Percentiles rank a stretch among this genome's conserved stretches.
Evolutionary conservation across 1,140 invertebrate genomes (phyloP).

Genomic region (Pararge aegeria): DNA sequence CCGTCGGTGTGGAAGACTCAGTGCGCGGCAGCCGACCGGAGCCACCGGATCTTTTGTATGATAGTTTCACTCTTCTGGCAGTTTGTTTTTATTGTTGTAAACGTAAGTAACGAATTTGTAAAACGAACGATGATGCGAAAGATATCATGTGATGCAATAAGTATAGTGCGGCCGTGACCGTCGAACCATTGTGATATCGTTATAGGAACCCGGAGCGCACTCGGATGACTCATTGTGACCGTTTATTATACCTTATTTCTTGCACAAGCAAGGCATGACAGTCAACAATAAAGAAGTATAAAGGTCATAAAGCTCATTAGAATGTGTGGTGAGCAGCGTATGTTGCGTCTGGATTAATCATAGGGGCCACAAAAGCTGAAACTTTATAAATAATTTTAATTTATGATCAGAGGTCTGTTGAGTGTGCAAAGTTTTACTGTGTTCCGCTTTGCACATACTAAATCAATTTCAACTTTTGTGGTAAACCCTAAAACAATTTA

Average conservation of each 20-base stretch:
- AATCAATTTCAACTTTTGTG: no score
- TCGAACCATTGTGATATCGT: constrained; percentile 70
- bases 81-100: constrained; percentile 45
- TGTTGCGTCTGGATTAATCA: neutral
- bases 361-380: neutral
- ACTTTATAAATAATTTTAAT: neutral
- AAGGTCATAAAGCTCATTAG: no score
- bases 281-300: no score
- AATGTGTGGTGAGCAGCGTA: no score
- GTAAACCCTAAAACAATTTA: neutral
- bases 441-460: neutral
- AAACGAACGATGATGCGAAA: constrained; percentile 36
- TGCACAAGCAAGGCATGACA: no score
- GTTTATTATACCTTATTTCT: constrained; percentile 16
- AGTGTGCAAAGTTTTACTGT: no score
- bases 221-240: constrained; percentile 29
- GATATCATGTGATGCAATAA: constrained; percentile 63
- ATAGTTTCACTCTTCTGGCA: constrained; percentile 49
- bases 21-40: constrained; percentile 24
- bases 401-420: neutral
- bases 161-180: constrained; percentile 52
- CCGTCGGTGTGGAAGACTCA: constrained; percentile 10
- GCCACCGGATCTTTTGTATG: constrained; percentile 38
- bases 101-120: constrained; percentile 35
- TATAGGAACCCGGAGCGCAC: constrained; percentile 56